Conservation (phyloP, 2,113 vertebrate genomes). For the Xenopus borealis region DNA sequence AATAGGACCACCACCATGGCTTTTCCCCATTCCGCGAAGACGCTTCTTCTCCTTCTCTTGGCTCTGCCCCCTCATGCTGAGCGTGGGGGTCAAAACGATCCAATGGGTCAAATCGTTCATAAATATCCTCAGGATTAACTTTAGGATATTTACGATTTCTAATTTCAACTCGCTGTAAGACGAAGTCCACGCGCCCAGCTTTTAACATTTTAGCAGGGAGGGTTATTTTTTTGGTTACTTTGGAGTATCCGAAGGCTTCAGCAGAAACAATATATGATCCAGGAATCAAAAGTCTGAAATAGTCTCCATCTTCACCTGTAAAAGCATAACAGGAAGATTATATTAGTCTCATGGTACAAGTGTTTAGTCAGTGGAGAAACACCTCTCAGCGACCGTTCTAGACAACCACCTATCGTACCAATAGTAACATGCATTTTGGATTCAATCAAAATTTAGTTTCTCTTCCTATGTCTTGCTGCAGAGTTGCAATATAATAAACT, state of each 20-base stretch:
- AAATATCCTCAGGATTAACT: constrained; percentile 58
- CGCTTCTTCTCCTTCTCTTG: constrained; percentile 56
- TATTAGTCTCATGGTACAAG: background rate
- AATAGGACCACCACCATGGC: constrained; percentile 98
- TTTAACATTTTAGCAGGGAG: constrained; percentile 74
- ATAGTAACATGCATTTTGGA: no score
- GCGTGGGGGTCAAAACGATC: constrained; percentile 70
- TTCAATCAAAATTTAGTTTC: no score
- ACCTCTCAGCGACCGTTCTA: no score
- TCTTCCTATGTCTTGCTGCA: no score
- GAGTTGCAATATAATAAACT: no score
- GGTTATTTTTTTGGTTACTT: constrained; percentile 79
- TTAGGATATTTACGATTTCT: constrained; percentile 64
- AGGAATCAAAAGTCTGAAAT: constrained; percentile 85
- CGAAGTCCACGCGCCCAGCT: constrained; percentile 84
- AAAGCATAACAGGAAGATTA: background rate
- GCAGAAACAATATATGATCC: constrained; percentile 80
- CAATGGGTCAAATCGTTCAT: constrained; percentile 67
- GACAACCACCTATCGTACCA: no score
- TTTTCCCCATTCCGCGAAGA: constrained; percentile 61
- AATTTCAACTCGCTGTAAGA: constrained; percentile 66
- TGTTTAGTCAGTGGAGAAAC: no score
- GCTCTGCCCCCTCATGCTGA: constrained; percentile 52
- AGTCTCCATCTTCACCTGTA: constrained; percentile 86
- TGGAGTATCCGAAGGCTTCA: constrained; percentile 80